Conservation (phyloP, 1,140 invertebrate genomes). For the Propsilocerus akamusi region DNA sequence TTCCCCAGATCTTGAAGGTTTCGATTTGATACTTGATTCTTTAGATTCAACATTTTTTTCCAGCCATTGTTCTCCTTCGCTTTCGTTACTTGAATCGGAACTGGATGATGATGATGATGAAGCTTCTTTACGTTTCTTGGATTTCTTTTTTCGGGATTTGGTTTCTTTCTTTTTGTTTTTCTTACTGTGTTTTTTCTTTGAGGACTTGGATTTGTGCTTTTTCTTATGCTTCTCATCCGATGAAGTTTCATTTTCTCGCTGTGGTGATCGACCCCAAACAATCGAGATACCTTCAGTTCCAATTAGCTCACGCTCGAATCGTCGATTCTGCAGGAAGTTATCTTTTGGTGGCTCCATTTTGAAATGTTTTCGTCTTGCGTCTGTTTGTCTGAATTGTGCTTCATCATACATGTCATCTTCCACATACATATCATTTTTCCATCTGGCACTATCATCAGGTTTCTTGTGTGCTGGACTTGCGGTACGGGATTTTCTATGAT, state of each 20-base stretch:
- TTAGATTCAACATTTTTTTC: slow-evolving; percentile 37
- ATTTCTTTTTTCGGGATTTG: slow-evolving; percentile 26
- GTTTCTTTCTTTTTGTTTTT: slow-evolving; percentile 23
- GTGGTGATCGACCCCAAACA: slow-evolving; percentile 55
- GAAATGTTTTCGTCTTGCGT: neutral
- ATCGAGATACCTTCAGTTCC: slow-evolving; percentile 41
- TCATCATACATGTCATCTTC: slow-evolving; percentile 6
- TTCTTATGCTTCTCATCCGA: slow-evolving; percentile 13
- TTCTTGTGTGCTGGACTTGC: slow-evolving; percentile 5
- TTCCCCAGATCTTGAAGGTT: slow-evolving; percentile 15
- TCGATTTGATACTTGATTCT: slow-evolving; percentile 17
- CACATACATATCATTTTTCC: neutral
- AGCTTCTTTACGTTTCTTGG: slow-evolving; percentile 23
- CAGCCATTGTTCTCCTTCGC: slow-evolving; percentile 40
- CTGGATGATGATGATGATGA: slow-evolving; percentile 19
- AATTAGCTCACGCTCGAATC: slow-evolving; percentile 51
- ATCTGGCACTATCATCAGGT: neutral
- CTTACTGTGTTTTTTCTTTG: slow-evolving; percentile 28
- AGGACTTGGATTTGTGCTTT: slow-evolving; percentile 14
- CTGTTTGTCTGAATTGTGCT: neutral
- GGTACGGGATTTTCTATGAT: neutral
- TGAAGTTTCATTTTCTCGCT: slow-evolving; percentile 21
- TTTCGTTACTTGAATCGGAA: slow-evolving; percentile 14
- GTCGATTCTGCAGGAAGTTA: slow-evolving; percentile 38
- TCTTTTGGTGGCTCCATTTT: slow-evolving; percentile 16